Conservation (phyloP, 92 coral and sea anemone genomes). For the Epizoanthus rinbou region DNA sequence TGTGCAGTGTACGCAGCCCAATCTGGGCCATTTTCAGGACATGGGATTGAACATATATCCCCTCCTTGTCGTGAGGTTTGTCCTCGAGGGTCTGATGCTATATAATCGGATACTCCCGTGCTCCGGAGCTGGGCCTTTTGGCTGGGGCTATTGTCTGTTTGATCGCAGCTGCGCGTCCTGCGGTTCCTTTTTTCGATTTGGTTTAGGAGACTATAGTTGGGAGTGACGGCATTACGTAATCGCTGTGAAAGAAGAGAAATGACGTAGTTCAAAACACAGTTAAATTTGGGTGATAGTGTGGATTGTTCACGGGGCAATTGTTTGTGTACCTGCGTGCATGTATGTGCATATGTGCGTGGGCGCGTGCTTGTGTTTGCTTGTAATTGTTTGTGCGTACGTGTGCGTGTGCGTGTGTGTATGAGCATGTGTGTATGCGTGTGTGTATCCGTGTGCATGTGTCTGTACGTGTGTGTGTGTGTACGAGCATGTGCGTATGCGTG, state of each 20-base stretch:
- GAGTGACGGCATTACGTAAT: constrained; percentile 34
- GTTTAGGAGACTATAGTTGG: constrained; percentile 16
- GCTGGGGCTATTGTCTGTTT: constrained; percentile 24
- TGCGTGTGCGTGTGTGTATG: too few species aligned
- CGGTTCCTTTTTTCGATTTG: constrained; percentile 26
- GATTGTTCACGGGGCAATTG: too few species aligned
- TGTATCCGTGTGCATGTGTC: too few species aligned
- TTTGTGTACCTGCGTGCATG: too few species aligned
- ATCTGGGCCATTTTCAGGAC: background rate
- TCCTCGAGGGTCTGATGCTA: background rate
- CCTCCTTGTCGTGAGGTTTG: background rate
- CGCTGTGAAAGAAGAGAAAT: background rate
- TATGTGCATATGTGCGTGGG: too few species aligned
- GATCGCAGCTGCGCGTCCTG: background rate
- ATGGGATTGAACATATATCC: background rate
- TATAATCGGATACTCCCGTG: constrained; percentile 5
- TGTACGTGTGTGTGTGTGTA: too few species aligned
- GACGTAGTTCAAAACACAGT: too few species aligned
- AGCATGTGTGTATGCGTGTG: too few species aligned
- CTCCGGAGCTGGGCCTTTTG: constrained; percentile 21
- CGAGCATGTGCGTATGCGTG: too few species aligned
- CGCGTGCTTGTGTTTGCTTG: too few species aligned
- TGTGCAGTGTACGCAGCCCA: background rate
- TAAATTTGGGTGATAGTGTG: too few species aligned
- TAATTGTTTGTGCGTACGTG: too few species aligned